Base-by-base conservation (phyloP, 1,140 invertebrate genomes). In the Lethocerus indicus region DNA sequence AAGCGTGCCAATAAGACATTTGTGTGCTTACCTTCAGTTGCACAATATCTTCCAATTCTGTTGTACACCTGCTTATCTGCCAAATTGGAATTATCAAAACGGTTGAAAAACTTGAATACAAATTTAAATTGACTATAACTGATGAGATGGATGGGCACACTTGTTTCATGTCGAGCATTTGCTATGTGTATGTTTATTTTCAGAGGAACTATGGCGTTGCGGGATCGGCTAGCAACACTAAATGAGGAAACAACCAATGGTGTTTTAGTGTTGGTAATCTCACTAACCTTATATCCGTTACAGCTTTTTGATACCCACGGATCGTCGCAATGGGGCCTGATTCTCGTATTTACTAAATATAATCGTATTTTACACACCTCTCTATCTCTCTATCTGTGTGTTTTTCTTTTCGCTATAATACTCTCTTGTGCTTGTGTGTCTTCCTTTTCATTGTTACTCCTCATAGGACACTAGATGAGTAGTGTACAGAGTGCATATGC, bases 301-400 rank as follows among this genome's bases (percentile, higher is more conserved):
- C 51, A 52, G 51, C 51, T 52, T 52, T 52, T 52, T 52, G 44
- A 52, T 52, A 52, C 51, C 51, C 51, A 52, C 51, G 51, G 51
- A 52, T 52, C 51, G 46, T 52, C 51, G 51, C 51, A 48, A 52
- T 52, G 51, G 51, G 51, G 51, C 51, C 51, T 52, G 51, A 52
- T 44, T 52, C 35, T 52, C 46, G 51, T 52, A 52, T 52, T 48
- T 48, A 52, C 45, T 52, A 52, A 52, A 25, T 52, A 47, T 52
- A 52, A 52, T 41, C 50, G 51, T 52, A 52, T 52, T 52, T 50
- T 52, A 36, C 45, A 47, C 51, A 52, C 51, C 44, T 48, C 48
- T 52, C 51, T 52, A 47, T 48, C 36, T 48, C 21, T 52, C 51
- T 52, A 25, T 48, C 46, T 52, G 45, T 52, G 51, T 52, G 45